Evolutionary conservation across 2,888 invertebrate genomes (phyloP).

Genomic region (Synanthedon myopaeformis): DNA sequence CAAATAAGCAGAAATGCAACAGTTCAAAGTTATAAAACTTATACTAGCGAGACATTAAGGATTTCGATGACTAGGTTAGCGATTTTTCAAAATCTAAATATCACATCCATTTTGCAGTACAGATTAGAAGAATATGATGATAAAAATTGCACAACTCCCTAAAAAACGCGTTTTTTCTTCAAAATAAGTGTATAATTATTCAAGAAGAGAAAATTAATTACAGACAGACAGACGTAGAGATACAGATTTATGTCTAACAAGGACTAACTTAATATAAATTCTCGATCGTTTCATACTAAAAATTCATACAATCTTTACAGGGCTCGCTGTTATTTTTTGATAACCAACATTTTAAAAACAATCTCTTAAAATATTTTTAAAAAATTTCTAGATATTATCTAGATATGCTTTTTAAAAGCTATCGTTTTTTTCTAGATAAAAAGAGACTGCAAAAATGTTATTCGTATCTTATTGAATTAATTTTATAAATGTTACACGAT

Average conservation of each 20-base stretch:
- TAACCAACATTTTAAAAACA: slow-evolving; percentile 6
- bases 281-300: slow-evolving; percentile 26
- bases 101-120: slow-evolving; percentile 30
- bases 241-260: slow-evolving; percentile 17
- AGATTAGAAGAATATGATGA: slow-evolving; percentile 9
- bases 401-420: neutral
- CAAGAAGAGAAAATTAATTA: slow-evolving; percentile 23
- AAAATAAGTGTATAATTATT: slow-evolving; percentile 24
- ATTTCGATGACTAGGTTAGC: slow-evolving; percentile 46
- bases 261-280: slow-evolving; percentile 20
- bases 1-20: slow-evolving; percentile 39
- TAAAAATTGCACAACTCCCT: slow-evolving; percentile 4
- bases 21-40: slow-evolving; percentile 20
- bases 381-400: slow-evolving; percentile 38
- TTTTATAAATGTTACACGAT: no score
- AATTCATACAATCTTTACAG: slow-evolving; percentile 17
- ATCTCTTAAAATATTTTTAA: slow-evolving; percentile 36
- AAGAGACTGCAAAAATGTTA: no score
- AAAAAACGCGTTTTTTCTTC: neutral
- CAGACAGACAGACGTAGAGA: slow-evolving; percentile 9
- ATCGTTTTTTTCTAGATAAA: no score
- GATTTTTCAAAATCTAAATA: slow-evolving; percentile 16
- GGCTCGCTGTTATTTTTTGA: slow-evolving; percentile 9
- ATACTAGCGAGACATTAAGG: slow-evolving; percentile 27
- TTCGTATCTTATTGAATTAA: no score